Evolutionary conservation across 2,888 invertebrate species (phyloP).

Genomic region (Stomorhina lunata): DNA sequence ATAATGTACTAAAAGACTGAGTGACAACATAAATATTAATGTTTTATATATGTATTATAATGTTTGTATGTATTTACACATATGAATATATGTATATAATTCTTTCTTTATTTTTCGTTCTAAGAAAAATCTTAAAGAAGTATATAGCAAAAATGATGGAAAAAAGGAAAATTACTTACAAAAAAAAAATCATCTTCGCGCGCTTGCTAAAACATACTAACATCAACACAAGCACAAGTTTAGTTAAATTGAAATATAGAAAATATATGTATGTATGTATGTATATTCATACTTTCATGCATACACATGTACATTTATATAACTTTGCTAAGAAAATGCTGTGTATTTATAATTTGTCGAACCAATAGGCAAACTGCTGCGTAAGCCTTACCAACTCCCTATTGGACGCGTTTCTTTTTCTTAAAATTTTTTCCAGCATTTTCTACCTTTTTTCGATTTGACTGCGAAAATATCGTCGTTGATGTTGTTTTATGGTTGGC

Average conservation of each 20-base stretch:
- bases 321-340: slow-evolving; percentile 11
- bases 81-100: background rate
- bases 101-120: background rate
- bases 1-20: no score
- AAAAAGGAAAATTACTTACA: background rate
- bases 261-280: background rate
- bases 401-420: slow-evolving; percentile 50
- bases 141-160: slow-evolving; percentile 8
- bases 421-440: slow-evolving; percentile 17
- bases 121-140: slow-evolving; percentile 6
- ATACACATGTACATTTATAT: background rate
- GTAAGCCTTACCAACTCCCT: slow-evolving; percentile 48
- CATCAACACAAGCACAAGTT: no score
- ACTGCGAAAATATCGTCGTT: slow-evolving; percentile 35
- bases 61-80: background rate
- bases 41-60: background rate
- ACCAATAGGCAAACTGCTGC: slow-evolving; percentile 50
- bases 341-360: slow-evolving; percentile 32
- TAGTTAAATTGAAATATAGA: no score
- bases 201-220: slow-evolving; percentile 15
- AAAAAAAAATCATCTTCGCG: slow-evolving; percentile 35
- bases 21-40: no score
- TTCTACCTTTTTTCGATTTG: slow-evolving; percentile 36
- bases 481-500: slow-evolving; percentile 42
- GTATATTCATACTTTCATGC: background rate